Conservation (phyloP, 2,113 vertebrate genomes). For the Morone chrysops region DNA sequence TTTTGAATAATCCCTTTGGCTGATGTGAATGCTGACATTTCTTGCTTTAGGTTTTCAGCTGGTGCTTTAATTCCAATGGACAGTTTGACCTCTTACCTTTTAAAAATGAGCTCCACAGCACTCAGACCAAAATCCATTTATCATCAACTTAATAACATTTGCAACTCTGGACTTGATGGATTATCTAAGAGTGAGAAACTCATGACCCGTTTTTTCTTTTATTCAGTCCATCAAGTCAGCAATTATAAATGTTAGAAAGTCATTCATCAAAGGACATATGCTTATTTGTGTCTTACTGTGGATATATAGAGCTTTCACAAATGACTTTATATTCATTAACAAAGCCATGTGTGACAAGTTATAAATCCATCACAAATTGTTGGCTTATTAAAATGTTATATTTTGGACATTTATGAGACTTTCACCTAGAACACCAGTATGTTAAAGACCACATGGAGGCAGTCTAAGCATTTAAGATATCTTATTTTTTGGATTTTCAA, state of each 20-base stretch:
- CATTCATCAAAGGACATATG: background rate
- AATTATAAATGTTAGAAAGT: background rate
- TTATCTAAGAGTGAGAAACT: background rate
- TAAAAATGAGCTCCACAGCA: no score
- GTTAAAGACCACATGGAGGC: conserved; percentile 1
- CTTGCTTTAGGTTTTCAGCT: background rate
- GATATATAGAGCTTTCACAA: background rate
- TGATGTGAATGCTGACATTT: background rate
- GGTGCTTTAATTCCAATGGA: background rate
- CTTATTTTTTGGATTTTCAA: background rate
- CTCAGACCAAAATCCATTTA: no score
- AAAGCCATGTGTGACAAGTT: background rate
- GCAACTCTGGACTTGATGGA: background rate
- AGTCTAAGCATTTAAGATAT: background rate
- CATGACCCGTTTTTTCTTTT: no score
- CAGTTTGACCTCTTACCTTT: background rate
- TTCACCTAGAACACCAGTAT: background rate
- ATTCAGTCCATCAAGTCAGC: background rate
- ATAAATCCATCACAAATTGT: background rate
- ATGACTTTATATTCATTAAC: background rate
- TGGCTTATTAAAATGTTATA: background rate
- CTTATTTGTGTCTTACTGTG: no score
- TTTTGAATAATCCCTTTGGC: background rate
- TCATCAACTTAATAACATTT: background rate
- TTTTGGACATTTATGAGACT: background rate